phyloP scores from a whole-genome alignment of 2,113 vertebrate genomes.

The Tragulus kanchil region DNA sequence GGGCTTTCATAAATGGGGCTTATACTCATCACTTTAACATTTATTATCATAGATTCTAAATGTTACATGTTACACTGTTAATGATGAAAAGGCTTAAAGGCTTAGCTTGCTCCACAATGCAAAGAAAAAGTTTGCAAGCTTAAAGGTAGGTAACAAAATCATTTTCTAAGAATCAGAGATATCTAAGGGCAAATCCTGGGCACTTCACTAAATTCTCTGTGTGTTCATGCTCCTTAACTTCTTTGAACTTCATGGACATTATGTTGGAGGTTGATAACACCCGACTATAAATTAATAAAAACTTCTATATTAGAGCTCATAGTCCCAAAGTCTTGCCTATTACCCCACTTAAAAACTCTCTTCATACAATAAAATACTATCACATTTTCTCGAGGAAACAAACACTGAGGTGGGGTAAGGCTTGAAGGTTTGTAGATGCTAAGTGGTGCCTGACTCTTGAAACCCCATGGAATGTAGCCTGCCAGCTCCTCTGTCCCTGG shows the following conservation, averaged over 20 bases:
- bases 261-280: not conserved
- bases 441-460: not conserved
- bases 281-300: not conserved
- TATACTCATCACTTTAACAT: not conserved
- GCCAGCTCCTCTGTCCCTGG: not conserved
- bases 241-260: not conserved
- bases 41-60: constrained; percentile 11
- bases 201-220: not conserved
- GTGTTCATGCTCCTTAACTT: not conserved
- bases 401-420: not conserved
- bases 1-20: not conserved
- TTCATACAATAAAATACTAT: not conserved
- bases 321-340: not conserved
- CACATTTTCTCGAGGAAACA: not conserved
- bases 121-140: not conserved
- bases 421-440: not conserved
- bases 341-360: not conserved
- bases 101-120: not conserved
- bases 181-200: not conserved
- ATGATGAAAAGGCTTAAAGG: not conserved
- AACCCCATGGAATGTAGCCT: not conserved
- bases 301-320: not conserved
- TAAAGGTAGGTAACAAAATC: not conserved
- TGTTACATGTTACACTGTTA: not conserved
- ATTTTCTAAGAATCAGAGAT: not conserved